Evolutionary conservation across 2,113 vertebrate species (phyloP).

Genomic region (Laterallus jamaicensis): DNA sequence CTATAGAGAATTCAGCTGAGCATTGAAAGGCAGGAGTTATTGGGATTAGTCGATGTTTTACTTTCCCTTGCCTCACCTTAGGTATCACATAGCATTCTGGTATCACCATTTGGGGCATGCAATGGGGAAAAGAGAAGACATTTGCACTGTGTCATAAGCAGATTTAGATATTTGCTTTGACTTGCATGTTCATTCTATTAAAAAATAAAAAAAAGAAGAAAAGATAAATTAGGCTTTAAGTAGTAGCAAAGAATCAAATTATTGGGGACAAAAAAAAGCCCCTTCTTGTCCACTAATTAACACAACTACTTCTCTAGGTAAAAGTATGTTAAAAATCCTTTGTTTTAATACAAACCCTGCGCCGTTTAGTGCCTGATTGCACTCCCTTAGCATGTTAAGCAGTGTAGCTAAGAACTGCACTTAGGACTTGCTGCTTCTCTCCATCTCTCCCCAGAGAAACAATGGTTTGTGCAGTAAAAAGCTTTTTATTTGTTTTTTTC

Average conservation of each 20-base stretch:
- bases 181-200: background rate
- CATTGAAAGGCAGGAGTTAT: slow-evolving; percentile 14
- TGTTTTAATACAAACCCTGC: background rate
- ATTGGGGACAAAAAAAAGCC: background rate
- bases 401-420: background rate
- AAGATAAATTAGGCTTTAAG: background rate
- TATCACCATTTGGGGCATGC: slow-evolving; percentile 12
- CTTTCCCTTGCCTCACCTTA: slow-evolving; percentile 41
- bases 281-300: background rate
- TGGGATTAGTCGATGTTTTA: slow-evolving; percentile 15
- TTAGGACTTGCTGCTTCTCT: background rate
- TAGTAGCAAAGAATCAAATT: background rate
- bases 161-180: slow-evolving; percentile 10
- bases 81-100: slow-evolving; percentile 17
- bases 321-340: background rate
- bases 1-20: slow-evolving; percentile 18
- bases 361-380: background rate
- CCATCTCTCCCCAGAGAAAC: background rate
- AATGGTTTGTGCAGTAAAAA: background rate
- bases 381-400: background rate
- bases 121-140: background rate
- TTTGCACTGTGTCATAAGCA: background rate
- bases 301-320: background rate
- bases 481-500: background rate
- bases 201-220: background rate